These are phyloP conservation scores for Entelurus aequoreus DNA, from an alignment of 2,113 vertebrate genomes.

Conservation along the genomic window DNA sequence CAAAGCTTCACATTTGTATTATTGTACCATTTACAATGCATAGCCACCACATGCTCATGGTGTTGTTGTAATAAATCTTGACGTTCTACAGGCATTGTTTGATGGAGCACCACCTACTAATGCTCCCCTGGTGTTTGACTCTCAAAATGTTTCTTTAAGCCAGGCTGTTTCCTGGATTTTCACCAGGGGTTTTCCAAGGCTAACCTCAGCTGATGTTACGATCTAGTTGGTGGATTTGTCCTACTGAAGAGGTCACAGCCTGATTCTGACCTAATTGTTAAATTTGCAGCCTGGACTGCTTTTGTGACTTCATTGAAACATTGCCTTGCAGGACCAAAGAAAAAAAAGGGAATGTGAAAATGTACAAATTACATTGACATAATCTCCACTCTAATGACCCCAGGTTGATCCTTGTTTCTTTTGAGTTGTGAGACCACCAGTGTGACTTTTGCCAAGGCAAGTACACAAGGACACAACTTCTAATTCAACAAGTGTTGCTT, in stretches of 20 bases:
- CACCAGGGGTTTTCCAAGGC: slow-evolving; percentile 33
- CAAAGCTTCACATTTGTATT: background rate
- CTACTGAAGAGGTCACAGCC: slow-evolving; percentile 44
- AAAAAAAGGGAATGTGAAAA: slow-evolving; percentile 10
- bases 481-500: slow-evolving; percentile 34
- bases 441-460: slow-evolving; percentile 8
- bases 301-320: slow-evolving; percentile 5
- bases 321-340: background rate
- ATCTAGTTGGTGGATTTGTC: slow-evolving; percentile 41
- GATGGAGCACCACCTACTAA: background rate
- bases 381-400: background rate
- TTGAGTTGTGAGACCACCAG: slow-evolving; percentile 28
- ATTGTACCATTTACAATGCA: slow-evolving; percentile 1
- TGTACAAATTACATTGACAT: too few relatives aligned
- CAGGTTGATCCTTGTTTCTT: slow-evolving; percentile 32
- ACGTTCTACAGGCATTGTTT: slow-evolving; percentile 6
- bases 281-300: slow-evolving; percentile 33
- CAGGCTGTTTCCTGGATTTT: slow-evolving; percentile 43
- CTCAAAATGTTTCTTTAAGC: slow-evolving; percentile 27
- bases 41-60: background rate
- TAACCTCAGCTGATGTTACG: slow-evolving; percentile 46
- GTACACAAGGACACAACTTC: slow-evolving; percentile 29
- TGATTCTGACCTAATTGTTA: slow-evolving; percentile 30
- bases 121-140: slow-evolving; percentile 22
- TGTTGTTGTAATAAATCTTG: slow-evolving; percentile 1